Base-by-base conservation (phyloP, 2,888 invertebrate genomes). In the Alentia gelatinosa region DNA sequence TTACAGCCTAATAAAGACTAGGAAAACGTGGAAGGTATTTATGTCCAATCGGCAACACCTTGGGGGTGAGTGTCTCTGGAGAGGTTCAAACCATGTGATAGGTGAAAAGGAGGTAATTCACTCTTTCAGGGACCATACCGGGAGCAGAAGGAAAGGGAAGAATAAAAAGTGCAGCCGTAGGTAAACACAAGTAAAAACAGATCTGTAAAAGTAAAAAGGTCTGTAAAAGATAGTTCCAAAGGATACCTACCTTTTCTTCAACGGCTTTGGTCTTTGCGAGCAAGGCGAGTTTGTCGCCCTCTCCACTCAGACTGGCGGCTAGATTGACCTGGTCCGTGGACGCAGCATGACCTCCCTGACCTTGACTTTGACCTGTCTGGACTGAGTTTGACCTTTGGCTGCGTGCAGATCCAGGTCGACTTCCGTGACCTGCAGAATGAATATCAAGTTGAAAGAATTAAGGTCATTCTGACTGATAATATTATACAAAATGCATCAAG, bases 241-340 rank as follows among this genome's bases (percentile, higher is more conserved):
- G n/a, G n/a, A n/a, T n/a, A 50, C 93, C 90, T 91, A 95, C 95
- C 94, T 94, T 93, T 56, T 95, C 94, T 90, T 94, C 94, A 88
- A 95, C 92, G 35, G 91, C 93, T 26, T 92, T 91, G 1, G 95
- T 93, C 91, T 95, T 94, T 23, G 94, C 92, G 91, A 94, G 91
- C 35, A 95, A 93, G 74, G 94, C 94, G 15, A 94, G 91, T 91
- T 94, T 95, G 90, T 94, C 94, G 19, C 92, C 93, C 86, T 94
- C 94, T 3, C 94, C 94, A 42, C 93, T 91, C 15, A 83, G 47
- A 19, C 89, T 86, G 30, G 63, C 90, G n/a, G 33, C 47, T 30
- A 91, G 88, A 9, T 84, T 56, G 39, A 26, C 84, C 26, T 83
- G 33, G n/a, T 83, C 33, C 19, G 26, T 26, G 9, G n/a, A 39